Percentiles rank a stretch among this genome's conserved stretches.
phyloP scores from a whole-genome alignment of 2,888 invertebrate genomes.

The Parnassius smintheus region DNA sequence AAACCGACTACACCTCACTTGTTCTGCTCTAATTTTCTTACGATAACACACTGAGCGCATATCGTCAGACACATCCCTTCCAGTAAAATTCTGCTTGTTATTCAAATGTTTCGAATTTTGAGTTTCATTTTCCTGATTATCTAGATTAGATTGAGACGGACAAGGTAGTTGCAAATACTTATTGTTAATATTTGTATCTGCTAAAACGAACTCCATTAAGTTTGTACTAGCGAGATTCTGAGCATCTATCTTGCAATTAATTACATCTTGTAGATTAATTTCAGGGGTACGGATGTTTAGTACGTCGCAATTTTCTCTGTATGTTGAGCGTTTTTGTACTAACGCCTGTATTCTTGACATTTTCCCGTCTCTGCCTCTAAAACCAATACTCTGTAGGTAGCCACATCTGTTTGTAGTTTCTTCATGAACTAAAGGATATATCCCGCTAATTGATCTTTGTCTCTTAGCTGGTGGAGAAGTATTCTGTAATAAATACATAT shows the following conservation, averaged over 20 bases:
- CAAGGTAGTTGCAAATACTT: constrained; percentile 24
- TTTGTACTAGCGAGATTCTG: constrained; percentile 22
- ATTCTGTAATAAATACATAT: constrained; percentile 2
- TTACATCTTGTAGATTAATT: constrained; percentile 43
- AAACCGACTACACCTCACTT: constrained; percentile 37
- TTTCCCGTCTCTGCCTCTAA: constrained; percentile 51
- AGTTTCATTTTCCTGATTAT: neutral
- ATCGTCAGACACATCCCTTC: constrained; percentile 1
- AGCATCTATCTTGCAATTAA: constrained; percentile 34
- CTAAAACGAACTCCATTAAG: constrained; percentile 18
- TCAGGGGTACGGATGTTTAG: constrained; percentile 28
- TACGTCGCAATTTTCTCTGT: neutral
- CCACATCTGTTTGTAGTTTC: constrained; percentile 30
- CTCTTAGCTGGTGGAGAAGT: constrained; percentile 33
- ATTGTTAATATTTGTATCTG: constrained; percentile 19
- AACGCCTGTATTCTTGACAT: constrained; percentile 54
- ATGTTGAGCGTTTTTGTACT: constrained; percentile 41
- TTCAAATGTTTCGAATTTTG: neutral
- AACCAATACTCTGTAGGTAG: constrained; percentile 39
- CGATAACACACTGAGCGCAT: constrained; percentile 45
- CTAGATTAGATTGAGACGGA: neutral
- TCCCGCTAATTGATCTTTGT: constrained; percentile 51
- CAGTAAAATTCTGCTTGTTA: constrained; percentile 4
- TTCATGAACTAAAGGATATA: constrained; percentile 45
- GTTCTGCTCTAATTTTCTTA: constrained; percentile 51